phyloP scores from a whole-genome alignment of 2,888 invertebrate genomes.

The Nasonovia ribisnigri region DNA sequence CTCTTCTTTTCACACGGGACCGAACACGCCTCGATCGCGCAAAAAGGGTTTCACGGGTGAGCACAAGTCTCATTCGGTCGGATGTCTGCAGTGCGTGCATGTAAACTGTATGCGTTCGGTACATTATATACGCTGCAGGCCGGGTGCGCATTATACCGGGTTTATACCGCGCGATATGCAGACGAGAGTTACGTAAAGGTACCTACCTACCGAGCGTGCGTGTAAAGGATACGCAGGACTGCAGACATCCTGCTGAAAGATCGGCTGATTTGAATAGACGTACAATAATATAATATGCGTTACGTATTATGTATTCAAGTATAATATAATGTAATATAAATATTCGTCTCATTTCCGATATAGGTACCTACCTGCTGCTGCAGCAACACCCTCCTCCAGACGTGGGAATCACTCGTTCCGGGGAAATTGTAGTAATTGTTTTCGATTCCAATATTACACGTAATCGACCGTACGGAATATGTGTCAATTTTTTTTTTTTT shows the following conservation, averaged over 20 bases:
- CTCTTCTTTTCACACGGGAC: neutral
- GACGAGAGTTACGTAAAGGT: neutral
- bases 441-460: neutral
- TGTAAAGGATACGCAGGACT: slow-evolving; percentile 1
- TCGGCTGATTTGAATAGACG: neutral
- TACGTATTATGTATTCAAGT: neutral
- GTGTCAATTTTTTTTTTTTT: neutral
- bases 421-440: neutral
- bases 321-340: neutral
- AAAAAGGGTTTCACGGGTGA: neutral
- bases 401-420: neutral
- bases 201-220: neutral
- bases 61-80: neutral
- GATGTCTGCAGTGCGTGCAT: neutral
- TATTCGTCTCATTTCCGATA: neutral
- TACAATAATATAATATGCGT: neutral
- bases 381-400: neutral
- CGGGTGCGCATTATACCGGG: neutral
- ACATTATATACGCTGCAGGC: neutral
- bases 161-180: neutral
- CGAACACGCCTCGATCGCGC: neutral
- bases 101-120: neutral
- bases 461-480: neutral
- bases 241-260: neutral
- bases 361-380: neutral